Evolutionary conservation across 2,113 vertebrate species (phyloP).

Genomic region (Lophura nycthemera): DNA sequence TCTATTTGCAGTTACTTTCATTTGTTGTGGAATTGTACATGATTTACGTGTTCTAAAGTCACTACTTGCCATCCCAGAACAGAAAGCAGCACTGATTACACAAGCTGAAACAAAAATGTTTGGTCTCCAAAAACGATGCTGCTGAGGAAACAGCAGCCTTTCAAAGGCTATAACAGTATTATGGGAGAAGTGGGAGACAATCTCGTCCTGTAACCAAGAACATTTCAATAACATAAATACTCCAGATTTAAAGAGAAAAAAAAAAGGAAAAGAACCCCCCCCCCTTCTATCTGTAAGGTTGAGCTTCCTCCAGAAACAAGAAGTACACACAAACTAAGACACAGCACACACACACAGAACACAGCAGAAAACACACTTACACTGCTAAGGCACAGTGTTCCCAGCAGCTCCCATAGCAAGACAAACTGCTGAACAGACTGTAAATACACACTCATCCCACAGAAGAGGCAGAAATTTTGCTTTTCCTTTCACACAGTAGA

Average conservation of each 20-base stretch:
- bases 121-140: not conserved
- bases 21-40: not conserved
- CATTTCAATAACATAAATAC: not conserved
- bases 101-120: not conserved
- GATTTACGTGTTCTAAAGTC: not conserved
- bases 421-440: not conserved
- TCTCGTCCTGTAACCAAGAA: not conserved
- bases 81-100: not conserved
- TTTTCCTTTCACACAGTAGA: accelerated
- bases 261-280: not conserved
- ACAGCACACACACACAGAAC: not conserved
- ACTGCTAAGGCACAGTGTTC: not conserved
- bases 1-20: not conserved
- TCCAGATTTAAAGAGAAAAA: not conserved
- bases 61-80: not conserved
- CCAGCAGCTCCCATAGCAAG: not conserved
- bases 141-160: not conserved
- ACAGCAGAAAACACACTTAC: not conserved
- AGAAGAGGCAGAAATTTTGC: not conserved
- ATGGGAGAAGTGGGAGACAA: not conserved
- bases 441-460: not conserved
- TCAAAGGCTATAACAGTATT: not conserved
- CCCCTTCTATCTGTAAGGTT: not conserved
- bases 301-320: not conserved
- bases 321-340: not conserved